phyloP scores from a whole-genome alignment of 2,113 vertebrate species.

The Chaetorhynchus papuensis region DNA sequence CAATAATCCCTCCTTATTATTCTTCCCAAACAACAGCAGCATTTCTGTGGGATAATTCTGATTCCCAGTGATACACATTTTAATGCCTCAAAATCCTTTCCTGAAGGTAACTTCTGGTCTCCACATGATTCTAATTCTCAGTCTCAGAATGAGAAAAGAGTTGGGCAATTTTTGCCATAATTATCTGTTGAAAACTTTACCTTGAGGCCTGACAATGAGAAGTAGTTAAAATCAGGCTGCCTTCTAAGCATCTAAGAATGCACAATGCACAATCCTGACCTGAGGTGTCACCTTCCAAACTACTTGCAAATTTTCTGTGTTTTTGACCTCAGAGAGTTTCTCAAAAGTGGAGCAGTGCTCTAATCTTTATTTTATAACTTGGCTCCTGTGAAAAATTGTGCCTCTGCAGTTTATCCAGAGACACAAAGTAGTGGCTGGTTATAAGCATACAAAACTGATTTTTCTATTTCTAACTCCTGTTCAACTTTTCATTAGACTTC shows the following conservation, averaged over 20 bases:
- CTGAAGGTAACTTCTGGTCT: constrained; percentile 2
- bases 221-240: not conserved
- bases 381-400: not conserved
- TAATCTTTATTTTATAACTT: not conserved
- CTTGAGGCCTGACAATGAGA: not conserved
- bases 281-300: not conserved
- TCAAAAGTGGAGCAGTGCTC: not conserved
- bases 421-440: not conserved
- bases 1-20: not conserved
- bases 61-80: not conserved
- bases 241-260: not conserved
- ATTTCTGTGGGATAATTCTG: not conserved
- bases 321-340: not conserved
- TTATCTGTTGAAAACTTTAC: not conserved
- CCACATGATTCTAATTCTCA: constrained; percentile 13
- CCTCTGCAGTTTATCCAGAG: not conserved
- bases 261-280: not conserved
- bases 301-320: not conserved
- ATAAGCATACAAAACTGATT: not conserved
- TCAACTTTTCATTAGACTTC: not conserved
- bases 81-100: constrained; percentile 10
- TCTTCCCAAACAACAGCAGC: not conserved
- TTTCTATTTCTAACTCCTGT: not conserved
- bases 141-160: not conserved
- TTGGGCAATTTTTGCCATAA: not conserved